Evolutionary conservation across 2,888 invertebrate genomes (phyloP).

Genomic region (Diadegma fenestrale): DNA sequence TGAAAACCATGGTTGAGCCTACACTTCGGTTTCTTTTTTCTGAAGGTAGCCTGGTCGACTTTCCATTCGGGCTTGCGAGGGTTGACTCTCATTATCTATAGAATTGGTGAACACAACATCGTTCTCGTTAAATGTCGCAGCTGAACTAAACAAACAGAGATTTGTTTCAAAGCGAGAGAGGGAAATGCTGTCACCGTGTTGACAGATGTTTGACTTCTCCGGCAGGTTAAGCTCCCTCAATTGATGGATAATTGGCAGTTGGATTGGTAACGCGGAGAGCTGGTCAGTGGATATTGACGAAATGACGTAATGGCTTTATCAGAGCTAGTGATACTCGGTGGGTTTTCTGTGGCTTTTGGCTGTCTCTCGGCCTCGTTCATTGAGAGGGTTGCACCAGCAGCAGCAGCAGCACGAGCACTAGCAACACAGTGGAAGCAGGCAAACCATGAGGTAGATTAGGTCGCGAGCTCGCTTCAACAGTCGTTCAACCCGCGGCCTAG

Average conservation of each 20-base stretch:
- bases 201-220: slow-evolving; percentile 1
- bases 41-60: neutral
- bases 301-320: neutral
- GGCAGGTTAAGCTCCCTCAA: slow-evolving; percentile 7
- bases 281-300: neutral
- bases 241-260: neutral
- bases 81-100: neutral
- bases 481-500: slow-evolving; percentile 84
- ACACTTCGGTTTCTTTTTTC: neutral
- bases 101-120: neutral
- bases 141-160: neutral
- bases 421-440: slow-evolving; percentile 33
- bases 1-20: neutral
- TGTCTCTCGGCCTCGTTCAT: slow-evolving; percentile 51
- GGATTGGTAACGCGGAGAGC: neutral
- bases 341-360: slow-evolving; percentile 30
- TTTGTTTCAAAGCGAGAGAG: neutral
- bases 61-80: neutral
- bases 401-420: slow-evolving; percentile 18
- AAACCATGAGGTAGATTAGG: slow-evolving; percentile 78
- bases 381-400: slow-evolving; percentile 59
- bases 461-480: slow-evolving; percentile 80
- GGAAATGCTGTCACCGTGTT: neutral
- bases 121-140: neutral
- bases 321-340: neutral